Percentiles rank a stretch among this genome's conserved stretches.
These are phyloP conservation scores for Augiades crinisus DNA, from an alignment of 2,888 invertebrate genomes.

Conservation along the genomic window DNA sequence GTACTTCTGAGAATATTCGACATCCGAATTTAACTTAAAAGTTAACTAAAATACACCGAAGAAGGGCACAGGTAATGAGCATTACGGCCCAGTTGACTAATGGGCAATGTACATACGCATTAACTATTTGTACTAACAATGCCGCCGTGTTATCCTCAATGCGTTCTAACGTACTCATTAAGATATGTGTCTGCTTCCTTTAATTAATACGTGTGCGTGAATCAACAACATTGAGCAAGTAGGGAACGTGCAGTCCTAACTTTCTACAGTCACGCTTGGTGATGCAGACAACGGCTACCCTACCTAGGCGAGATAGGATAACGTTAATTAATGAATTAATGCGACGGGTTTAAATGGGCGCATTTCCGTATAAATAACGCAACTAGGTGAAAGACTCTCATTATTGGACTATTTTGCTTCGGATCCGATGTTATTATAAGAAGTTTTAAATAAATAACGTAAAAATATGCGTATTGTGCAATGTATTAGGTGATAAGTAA, in stretches of 20 bases:
- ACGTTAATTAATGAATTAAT: constrained; percentile 16
- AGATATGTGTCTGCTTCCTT: constrained; percentile 47
- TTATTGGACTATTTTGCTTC: too few relatives aligned
- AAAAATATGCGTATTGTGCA: too few relatives aligned
- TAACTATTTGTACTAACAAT: constrained; percentile 23
- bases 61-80: constrained; percentile 42
- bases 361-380: not conserved
- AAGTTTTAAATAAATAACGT: too few relatives aligned
- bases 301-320: constrained; percentile 25
- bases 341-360: constrained; percentile 4
- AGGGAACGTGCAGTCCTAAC: constrained; percentile 47
- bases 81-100: constrained; percentile 38
- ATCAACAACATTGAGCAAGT: constrained; percentile 48
- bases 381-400: not conserved
- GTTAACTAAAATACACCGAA: constrained; percentile 28
- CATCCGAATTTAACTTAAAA: constrained; percentile 35
- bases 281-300: constrained; percentile 39
- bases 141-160: constrained; percentile 37
- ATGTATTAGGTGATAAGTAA: too few relatives aligned
- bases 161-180: constrained; percentile 39
- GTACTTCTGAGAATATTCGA: constrained; percentile 65
- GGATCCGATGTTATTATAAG: too few relatives aligned
- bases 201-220: constrained; percentile 53
- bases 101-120: constrained; percentile 30
- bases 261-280: constrained; percentile 56